Percentiles rank a stretch among this genome's conserved stretches.
phyloP scores from a whole-genome alignment of 1,140 invertebrate species.

The Ectropis grisescens region DNA sequence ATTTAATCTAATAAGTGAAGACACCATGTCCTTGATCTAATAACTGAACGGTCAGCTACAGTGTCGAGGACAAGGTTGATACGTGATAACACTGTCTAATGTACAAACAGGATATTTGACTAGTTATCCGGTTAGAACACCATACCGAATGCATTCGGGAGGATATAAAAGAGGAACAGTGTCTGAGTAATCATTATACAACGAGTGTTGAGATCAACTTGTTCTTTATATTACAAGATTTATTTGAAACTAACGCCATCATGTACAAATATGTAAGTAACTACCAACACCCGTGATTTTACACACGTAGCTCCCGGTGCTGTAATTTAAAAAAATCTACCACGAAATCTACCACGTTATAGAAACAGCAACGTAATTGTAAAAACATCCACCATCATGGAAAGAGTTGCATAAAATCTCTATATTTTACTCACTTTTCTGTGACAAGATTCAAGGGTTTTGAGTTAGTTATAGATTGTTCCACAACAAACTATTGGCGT shows the following conservation, averaged over 20 bases:
- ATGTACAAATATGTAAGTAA: slow-evolving; percentile 68
- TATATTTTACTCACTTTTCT: no score
- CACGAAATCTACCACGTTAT: no score
- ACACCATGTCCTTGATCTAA: slow-evolving; percentile 37
- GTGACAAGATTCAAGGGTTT: no score
- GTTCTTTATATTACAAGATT: slow-evolving; percentile 4
- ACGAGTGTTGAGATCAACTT: slow-evolving; percentile 8
- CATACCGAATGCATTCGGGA: slow-evolving; percentile 9
- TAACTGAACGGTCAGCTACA: slow-evolving; percentile 16
- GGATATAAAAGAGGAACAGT: slow-evolving; percentile 39
- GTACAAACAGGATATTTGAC: slow-evolving; percentile 35
- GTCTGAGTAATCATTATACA: slow-evolving; percentile 23
- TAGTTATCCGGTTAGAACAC: slow-evolving; percentile 34
- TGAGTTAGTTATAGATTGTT: no score
- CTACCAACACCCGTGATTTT: no score
- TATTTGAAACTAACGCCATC: slow-evolving; percentile 8
- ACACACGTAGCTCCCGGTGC: no score
- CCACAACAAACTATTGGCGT: no score
- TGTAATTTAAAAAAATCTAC: no score
- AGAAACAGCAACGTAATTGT: no score
- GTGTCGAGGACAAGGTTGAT: slow-evolving; percentile 28
- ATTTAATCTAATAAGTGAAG: no score
- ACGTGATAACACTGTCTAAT: slow-evolving; percentile 42
- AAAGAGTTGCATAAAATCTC: no score
- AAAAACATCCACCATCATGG: no score